These are phyloP conservation scores for Apotomis turbidana DNA, from an alignment of 2,888 invertebrate species.

Conservation along the genomic window DNA sequence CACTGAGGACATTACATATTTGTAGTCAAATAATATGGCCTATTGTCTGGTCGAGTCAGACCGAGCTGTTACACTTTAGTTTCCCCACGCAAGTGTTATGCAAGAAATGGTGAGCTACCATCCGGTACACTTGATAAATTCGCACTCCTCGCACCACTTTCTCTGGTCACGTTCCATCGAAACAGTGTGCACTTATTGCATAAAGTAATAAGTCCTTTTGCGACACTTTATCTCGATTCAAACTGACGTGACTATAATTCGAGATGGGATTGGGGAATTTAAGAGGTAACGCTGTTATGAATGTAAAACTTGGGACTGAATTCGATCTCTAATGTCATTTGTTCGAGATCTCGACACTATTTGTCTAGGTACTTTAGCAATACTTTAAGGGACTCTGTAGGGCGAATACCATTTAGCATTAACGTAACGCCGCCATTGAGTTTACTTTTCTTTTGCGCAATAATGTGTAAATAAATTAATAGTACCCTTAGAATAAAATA, in stretches of 20 bases:
- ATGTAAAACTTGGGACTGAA: background rate
- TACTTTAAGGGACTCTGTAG: too few relatives aligned
- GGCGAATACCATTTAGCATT: too few relatives aligned
- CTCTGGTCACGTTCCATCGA: slow-evolving; percentile 59
- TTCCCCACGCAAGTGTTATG: slow-evolving; percentile 45
- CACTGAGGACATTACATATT: background rate
- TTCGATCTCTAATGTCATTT: too few relatives aligned
- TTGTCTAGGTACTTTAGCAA: too few relatives aligned
- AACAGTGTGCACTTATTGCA: slow-evolving; percentile 37
- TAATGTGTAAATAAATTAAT: too few relatives aligned
- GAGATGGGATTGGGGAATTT: background rate
- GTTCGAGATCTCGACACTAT: too few relatives aligned
- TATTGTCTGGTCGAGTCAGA: slow-evolving; percentile 11
- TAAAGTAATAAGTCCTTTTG: slow-evolving; percentile 38
- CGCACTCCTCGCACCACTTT: slow-evolving; percentile 64
- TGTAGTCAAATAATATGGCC: slow-evolving; percentile 11
- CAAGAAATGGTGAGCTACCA: slow-evolving; percentile 50
- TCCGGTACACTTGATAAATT: slow-evolving; percentile 59
- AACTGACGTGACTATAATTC: slow-evolving; percentile 13
- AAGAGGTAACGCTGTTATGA: background rate
- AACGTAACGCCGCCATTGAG: too few relatives aligned
- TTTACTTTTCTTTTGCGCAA: too few relatives aligned
- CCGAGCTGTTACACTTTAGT: slow-evolving; percentile 16
- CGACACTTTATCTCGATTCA: slow-evolving; percentile 29
- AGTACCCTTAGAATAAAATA: too few relatives aligned